A percentile compares a stretch with the other conserved stretches of the same genome.
Conservation (phyloP, 2,113 vertebrate species). For the Planiliza haematocheilus region DNA sequence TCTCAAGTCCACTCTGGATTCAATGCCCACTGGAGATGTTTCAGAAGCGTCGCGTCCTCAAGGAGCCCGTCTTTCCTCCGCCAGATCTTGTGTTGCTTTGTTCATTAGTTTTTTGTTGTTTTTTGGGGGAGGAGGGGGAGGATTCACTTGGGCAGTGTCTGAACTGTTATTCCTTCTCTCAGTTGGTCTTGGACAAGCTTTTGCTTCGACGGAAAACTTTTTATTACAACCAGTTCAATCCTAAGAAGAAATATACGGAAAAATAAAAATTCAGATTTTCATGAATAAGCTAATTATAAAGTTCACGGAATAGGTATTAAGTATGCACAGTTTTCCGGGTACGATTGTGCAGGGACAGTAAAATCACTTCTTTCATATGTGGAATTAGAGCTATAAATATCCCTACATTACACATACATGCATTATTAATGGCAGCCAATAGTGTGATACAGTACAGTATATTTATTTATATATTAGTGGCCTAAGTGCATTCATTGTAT, state of each 20-base stretch:
- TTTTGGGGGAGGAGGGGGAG: too few relatives aligned
- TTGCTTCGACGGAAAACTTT: conserved; percentile 12
- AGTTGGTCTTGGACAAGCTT: background rate
- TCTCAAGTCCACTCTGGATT: conserved; percentile 51
- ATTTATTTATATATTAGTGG: background rate
- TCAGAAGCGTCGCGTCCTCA: conserved; percentile 50
- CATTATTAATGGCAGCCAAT: background rate
- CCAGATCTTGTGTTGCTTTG: conserved; percentile 45
- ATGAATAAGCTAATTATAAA: too few relatives aligned
- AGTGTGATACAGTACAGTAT: background rate
- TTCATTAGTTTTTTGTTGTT: conserved; percentile 29
- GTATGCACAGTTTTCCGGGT: background rate
- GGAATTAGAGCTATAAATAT: conserved; percentile 9
- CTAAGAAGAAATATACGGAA: too few relatives aligned
- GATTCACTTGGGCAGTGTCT: conserved; percentile 11
- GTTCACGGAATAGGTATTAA: too few relatives aligned
- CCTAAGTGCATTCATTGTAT: background rate
- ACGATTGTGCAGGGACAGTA: conserved; percentile 11
- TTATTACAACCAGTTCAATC: background rate
- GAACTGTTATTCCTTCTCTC: background rate
- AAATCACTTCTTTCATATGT: background rate
- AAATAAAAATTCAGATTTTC: too few relatives aligned
- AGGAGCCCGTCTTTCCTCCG: conserved; percentile 51
- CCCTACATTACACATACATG: background rate
- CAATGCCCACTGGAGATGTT: conserved; percentile 40